These are phyloP conservation scores for Nettapus auritus DNA, from an alignment of 2,113 vertebrate genomes.

Conservation along the genomic window DNA sequence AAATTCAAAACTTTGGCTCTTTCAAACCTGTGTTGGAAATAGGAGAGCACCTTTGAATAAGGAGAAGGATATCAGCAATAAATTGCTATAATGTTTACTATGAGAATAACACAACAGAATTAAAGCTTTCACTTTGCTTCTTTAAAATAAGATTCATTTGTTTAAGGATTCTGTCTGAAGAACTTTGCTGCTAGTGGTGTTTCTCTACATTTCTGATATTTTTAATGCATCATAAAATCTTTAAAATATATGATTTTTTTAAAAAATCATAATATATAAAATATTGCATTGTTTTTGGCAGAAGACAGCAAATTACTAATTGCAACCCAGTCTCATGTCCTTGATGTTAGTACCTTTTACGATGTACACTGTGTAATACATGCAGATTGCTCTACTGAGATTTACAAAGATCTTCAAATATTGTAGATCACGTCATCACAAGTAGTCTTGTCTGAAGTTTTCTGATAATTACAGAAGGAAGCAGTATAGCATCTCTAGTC, in stretches of 20 bases:
- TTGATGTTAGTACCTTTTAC: fast-evolving
- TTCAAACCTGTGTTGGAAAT: not conserved
- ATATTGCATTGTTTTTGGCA: not conserved
- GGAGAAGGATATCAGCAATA: not conserved
- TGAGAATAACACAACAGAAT: not conserved
- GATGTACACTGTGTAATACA: not conserved
- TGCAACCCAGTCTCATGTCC: not conserved
- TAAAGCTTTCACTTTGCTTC: not conserved
- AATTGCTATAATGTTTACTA: not conserved
- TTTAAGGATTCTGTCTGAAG: not conserved
- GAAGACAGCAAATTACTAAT: not conserved
- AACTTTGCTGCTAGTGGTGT: not conserved
- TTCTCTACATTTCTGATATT: not conserved
- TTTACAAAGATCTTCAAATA: not conserved
- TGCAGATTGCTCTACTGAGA: not conserved
- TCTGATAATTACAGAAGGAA: not conserved
- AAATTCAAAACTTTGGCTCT: not conserved
- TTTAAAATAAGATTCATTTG: not conserved
- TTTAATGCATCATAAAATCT: not conserved
- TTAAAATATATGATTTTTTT: not conserved
- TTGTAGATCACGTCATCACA: not conserved
- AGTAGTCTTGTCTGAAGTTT: not conserved
- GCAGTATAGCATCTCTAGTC: not conserved
- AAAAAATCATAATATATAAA: not conserved
- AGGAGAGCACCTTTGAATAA: not conserved